Conservation (phyloP, 2,888 invertebrate species). For the Rhodophaea formosa region DNA sequence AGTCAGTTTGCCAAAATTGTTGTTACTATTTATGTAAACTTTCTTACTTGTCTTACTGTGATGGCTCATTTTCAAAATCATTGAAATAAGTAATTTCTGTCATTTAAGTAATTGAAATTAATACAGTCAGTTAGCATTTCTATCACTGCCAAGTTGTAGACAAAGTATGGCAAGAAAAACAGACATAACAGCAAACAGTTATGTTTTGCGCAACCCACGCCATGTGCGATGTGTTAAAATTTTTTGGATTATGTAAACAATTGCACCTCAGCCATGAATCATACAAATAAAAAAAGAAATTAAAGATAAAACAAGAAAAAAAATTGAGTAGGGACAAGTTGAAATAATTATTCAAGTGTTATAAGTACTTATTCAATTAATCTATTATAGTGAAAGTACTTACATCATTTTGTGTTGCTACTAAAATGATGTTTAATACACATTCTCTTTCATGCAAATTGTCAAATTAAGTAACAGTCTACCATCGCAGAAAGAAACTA, state of each 20-base stretch:
- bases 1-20: too few species aligned
- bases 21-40: too few species aligned
- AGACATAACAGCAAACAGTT: neutral
- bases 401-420: neutral
- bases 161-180: neutral
- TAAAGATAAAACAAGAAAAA: neutral
- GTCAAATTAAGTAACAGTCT: conserved; percentile 3
- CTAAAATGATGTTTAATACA: neutral
- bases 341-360: neutral
- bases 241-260: neutral
- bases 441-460: neutral
- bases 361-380: neutral
- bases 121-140: neutral
- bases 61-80: too few species aligned
- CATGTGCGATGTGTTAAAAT: neutral
- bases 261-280: conserved; percentile 1
- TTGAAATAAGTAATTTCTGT: too few species aligned
- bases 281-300: neutral
- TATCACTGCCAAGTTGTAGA: neutral
- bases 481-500: neutral
- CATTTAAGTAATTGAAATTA: too few species aligned
- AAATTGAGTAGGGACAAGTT: neutral
- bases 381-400: neutral
- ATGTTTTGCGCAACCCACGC: neutral
- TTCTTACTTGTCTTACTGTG: too few species aligned